Evolutionary conservation across 2,888 invertebrate species (phyloP).

Genomic region (Cremastobaeus sp.): DNA sequence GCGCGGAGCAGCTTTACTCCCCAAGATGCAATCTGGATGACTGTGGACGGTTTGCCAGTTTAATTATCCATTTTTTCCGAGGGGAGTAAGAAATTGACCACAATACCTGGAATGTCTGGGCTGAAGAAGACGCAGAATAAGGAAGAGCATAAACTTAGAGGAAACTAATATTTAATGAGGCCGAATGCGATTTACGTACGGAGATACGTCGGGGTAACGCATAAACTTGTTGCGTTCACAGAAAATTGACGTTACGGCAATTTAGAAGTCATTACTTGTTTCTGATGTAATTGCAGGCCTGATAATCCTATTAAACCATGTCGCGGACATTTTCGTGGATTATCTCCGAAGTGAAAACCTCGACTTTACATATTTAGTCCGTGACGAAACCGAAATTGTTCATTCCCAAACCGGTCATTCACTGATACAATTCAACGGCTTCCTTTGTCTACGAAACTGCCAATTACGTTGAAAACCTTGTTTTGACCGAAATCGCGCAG

Average conservation of each 20-base stretch:
- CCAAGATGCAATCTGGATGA: constrained; percentile 22
- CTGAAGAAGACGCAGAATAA: constrained; percentile 33
- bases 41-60: constrained; percentile 11
- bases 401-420: no score
- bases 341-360: no score
- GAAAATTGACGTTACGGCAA: constrained; percentile 54
- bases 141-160: constrained; percentile 45
- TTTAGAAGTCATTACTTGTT: constrained; percentile 56
- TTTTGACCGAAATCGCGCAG: background rate
- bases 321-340: constrained; percentile 36
- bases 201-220: constrained; percentile 34
- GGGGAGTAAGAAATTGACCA: constrained; percentile 37
- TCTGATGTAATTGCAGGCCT: constrained; percentile 50
- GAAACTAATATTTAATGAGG: constrained; percentile 57
- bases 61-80: constrained; percentile 43
- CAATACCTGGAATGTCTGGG: constrained; percentile 34
- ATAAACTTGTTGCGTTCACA: constrained; percentile 49
- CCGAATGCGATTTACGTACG: constrained; percentile 53
- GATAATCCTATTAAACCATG: constrained; percentile 52
- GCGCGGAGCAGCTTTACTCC: constrained; percentile 9
- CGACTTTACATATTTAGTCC: no score
- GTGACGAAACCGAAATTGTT: no score
- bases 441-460: no score
- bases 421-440: no score
- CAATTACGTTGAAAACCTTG: constrained; percentile 4